These are phyloP conservation scores for Montipora capricornis DNA, from an alignment of 64 coral and sea anemone species.

Conservation along the genomic window DNA sequence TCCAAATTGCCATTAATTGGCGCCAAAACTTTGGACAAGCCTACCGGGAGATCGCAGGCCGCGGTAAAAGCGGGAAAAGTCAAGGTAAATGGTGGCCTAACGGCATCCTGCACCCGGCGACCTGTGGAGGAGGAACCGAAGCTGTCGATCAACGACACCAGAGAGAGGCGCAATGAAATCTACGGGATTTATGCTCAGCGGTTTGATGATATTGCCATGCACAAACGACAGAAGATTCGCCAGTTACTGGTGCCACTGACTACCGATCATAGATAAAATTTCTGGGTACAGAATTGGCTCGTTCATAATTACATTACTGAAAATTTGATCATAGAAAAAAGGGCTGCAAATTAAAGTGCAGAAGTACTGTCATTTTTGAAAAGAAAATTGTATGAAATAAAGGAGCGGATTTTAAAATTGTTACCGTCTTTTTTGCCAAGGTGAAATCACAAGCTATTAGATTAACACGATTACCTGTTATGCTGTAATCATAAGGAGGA, in stretches of 20 bases:
- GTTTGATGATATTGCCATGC: conserved; percentile 90
- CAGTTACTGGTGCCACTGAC: conserved; percentile 73
- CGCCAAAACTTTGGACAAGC: neutral
- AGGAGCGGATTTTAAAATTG: neutral
- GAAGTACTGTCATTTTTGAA: neutral
- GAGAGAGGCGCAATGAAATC: conserved; percentile 82
- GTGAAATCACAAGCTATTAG: too few relatives aligned
- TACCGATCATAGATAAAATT: neutral
- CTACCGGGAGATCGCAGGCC: neutral
- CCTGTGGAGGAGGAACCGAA: conserved; percentile 60
- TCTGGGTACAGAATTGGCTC: neutral
- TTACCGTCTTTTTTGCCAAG: too few relatives aligned
- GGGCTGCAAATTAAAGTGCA: neutral
- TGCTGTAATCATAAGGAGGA: neutral
- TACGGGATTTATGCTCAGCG: conserved; percentile 95
- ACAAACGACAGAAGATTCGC: conserved; percentile 75
- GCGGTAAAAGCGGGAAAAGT: conserved; percentile 62
- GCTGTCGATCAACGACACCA: conserved; percentile 61
- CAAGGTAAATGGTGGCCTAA: conserved; percentile 75
- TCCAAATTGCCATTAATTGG: conserved; percentile 76
- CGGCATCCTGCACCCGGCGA: conserved; percentile 81
- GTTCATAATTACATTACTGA: neutral
- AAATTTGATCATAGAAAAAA: neutral
- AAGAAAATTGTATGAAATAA: neutral
- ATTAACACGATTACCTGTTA: too few relatives aligned